phyloP scores from a whole-genome alignment of 2,113 vertebrate genomes.

The Myotis yumanensis region DNA sequence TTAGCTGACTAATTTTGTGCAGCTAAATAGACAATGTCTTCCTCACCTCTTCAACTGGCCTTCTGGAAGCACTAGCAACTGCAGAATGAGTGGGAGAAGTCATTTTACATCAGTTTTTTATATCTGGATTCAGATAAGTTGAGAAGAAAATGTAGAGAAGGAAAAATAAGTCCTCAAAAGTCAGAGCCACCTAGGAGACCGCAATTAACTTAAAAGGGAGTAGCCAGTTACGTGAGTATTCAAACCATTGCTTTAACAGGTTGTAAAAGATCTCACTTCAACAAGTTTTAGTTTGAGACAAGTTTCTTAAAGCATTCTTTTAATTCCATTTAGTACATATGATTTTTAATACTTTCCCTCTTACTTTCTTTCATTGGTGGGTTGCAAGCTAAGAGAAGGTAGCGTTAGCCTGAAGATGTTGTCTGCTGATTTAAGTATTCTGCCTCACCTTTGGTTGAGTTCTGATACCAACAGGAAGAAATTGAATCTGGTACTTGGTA shows the following conservation, averaged over 20 bases:
- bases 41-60: not conserved
- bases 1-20: not conserved
- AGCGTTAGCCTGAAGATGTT: not conserved
- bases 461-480: not conserved
- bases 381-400: slow-evolving; percentile 8
- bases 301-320: not conserved
- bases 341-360: slow-evolving; percentile 1
- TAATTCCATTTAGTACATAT: not conserved
- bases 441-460: not conserved
- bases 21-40: not conserved
- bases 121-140: not conserved
- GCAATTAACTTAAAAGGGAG: not conserved
- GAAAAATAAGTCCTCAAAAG: not conserved
- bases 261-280: not conserved
- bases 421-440: not conserved
- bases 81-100: not conserved
- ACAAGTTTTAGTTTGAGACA: slow-evolving; percentile 13
- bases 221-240: not conserved
- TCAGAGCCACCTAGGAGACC: not conserved
- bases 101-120: not conserved
- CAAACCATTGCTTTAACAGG: not conserved
- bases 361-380: not conserved
- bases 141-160: not conserved
- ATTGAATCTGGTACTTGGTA: not conserved
- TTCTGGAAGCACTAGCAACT: not conserved